Base-by-base conservation (phyloP, 2,888 invertebrate species). In the Gerris lacustris region DNA sequence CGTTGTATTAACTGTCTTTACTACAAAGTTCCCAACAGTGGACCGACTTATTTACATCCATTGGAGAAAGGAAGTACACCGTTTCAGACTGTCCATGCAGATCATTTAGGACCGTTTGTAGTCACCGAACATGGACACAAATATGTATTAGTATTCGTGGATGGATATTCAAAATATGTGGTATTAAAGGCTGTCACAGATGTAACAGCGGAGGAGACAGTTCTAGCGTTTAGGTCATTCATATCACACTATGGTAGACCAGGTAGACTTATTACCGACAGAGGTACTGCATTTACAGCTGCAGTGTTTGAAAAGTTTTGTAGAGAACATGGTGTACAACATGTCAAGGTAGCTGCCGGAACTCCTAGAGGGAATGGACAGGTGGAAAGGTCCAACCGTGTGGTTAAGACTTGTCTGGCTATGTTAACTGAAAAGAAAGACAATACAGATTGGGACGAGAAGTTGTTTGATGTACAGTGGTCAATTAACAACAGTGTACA, bases 281-380 rank as follows among this genome's bases (percentile, higher is more conserved):
- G 55, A 55, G 55, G 55, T 15, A 55, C 55, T 55, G 55, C 55
- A 9, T 55, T 55, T 55, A 55, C 55, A 55, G 55, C 9, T 55
- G 55, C 7, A 15, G 9, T 15, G 7, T 55, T 55, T 55, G 55
- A 9, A 9, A 15, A 55, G 15, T 55, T 55, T 17, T 7, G 7
- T 66, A 31, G n/a, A 66, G 66, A 17, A n/a, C 7, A 66, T 7
- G 66, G 66, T 9, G n/a, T 66, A 9, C 7, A 9, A 66, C 66
- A 66, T 17, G n/a, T 66, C 7, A n/a, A 17, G 31, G 17, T 11
- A 11, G 31, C 17, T 31, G n/a, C 66, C 7, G 17, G 7, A 31
- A 66, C 9, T 7, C 66, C 66, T 9, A n/a, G 31, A 66, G 66
- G 9, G 7, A 66, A 66, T 31, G 66, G 66, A 9, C 66, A 66